These are phyloP conservation scores for Acanthurus tractus DNA, from an alignment of 2,797 vertebrate species.

Conservation along the genomic window DNA sequence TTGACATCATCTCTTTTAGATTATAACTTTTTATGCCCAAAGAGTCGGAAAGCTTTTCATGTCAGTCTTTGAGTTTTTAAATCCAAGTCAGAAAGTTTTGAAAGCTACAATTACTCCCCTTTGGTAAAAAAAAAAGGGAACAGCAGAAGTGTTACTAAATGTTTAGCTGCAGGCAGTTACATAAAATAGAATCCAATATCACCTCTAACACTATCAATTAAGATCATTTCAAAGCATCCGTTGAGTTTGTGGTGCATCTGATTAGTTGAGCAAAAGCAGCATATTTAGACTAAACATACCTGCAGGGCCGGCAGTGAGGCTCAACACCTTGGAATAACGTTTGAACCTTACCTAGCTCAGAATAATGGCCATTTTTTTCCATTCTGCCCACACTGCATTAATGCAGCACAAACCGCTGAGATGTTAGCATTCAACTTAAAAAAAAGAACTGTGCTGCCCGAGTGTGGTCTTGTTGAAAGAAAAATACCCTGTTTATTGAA, in stretches of 20 bases:
- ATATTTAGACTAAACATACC: not conserved
- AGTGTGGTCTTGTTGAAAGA: not conserved
- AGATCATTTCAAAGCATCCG: not conserved
- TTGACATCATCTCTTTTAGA: too few relatives aligned
- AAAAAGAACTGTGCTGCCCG: not conserved
- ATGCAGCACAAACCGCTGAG: not conserved
- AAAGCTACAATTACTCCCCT: too few relatives aligned
- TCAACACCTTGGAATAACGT: too few relatives aligned
- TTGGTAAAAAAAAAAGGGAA: too few relatives aligned
- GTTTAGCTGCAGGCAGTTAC: not conserved
- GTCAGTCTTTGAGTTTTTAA: too few relatives aligned
- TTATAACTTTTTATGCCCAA: too few relatives aligned
- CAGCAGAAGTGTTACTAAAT: too few relatives aligned
- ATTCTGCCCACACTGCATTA: not conserved
- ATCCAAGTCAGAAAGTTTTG: too few relatives aligned
- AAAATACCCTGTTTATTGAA: constrained; percentile 3
- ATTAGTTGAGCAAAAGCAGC: not conserved
- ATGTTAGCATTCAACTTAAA: not conserved
- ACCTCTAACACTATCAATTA: too few relatives aligned
- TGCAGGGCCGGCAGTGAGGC: not conserved
- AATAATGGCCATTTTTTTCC: not conserved
- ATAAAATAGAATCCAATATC: not conserved
- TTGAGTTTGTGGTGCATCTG: not conserved
- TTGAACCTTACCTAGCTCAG: not conserved
- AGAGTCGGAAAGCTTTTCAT: too few relatives aligned